These are phyloP conservation scores for Meandrina meandrites DNA, from an alignment of 92 coral and sea anemone genomes.

Conservation along the genomic window DNA sequence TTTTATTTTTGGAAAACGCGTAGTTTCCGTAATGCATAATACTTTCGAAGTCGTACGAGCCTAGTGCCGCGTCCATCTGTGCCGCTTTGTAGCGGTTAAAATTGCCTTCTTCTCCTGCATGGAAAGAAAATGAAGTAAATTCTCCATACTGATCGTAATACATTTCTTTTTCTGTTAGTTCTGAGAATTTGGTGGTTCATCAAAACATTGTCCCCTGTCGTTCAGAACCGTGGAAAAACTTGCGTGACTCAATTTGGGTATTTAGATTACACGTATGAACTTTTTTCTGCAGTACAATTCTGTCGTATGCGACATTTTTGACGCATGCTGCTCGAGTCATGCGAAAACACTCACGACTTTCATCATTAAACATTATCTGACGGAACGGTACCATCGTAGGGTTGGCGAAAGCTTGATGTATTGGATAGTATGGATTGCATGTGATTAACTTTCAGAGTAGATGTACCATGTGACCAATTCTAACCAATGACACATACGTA, in stretches of 20 bases:
- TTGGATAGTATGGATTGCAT: too few relatives aligned
- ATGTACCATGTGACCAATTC: background rate
- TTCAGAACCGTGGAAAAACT: background rate
- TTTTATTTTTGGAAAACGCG: constrained; percentile 76
- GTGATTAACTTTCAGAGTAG: background rate
- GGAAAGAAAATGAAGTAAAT: background rate
- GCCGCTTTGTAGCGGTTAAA: constrained; percentile 67
- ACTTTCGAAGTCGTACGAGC: constrained; percentile 72
- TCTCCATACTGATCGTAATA: background rate
- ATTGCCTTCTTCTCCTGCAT: constrained; percentile 62
- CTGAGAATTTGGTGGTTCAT: background rate
- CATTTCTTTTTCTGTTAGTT: background rate
- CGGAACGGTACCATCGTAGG: too few relatives aligned
- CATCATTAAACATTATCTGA: too few relatives aligned
- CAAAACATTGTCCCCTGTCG: background rate
- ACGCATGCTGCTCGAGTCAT: too few relatives aligned
- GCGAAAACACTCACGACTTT: too few relatives aligned
- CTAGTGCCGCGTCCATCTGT: constrained; percentile 61
- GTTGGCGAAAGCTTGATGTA: too few relatives aligned
- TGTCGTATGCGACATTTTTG: too few relatives aligned
- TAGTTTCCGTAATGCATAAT: constrained; percentile 81
- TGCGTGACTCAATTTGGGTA: too few relatives aligned
- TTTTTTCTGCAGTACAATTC: too few relatives aligned
- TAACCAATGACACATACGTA: background rate
- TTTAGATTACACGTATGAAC: too few relatives aligned